phyloP scores from a whole-genome alignment of 2,888 invertebrate genomes.

The Cosmopolites sordidus region DNA sequence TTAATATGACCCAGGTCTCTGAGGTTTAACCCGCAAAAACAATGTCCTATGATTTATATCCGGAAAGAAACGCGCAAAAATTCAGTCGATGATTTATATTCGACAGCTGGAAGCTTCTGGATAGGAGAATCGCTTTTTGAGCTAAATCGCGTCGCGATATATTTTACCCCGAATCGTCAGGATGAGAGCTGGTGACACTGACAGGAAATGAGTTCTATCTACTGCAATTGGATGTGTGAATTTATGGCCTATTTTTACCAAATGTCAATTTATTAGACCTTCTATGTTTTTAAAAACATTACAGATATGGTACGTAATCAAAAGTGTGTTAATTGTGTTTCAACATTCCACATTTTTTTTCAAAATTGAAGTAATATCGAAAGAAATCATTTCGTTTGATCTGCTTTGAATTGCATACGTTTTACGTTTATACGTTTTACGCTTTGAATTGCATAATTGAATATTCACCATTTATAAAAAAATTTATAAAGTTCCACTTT shows the following conservation, averaged over 20 bases:
- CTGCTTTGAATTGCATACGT: too few relatives aligned
- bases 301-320: too few relatives aligned
- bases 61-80: slow-evolving; percentile 2
- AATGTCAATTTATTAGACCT: too few relatives aligned
- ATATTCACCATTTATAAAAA: too few relatives aligned
- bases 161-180: neutral
- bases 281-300: too few relatives aligned
- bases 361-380: too few relatives aligned
- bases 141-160: neutral
- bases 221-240: neutral
- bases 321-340: too few relatives aligned
- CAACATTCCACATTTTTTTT: too few relatives aligned
- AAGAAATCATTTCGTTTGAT: too few relatives aligned
- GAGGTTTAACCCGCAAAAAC: neutral
- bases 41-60: neutral
- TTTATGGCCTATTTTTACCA: neutral
- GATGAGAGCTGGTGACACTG: neutral
- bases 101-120: slow-evolving; percentile 1
- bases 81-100: slow-evolving; percentile 1
- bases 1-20: neutral
- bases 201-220: slow-evolving; percentile 1
- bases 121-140: slow-evolving; percentile 1
- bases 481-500: too few relatives aligned
- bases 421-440: too few relatives aligned
- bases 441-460: too few relatives aligned